Conservation (phyloP, 2,797 vertebrate species). For the Periparus ater region DNA sequence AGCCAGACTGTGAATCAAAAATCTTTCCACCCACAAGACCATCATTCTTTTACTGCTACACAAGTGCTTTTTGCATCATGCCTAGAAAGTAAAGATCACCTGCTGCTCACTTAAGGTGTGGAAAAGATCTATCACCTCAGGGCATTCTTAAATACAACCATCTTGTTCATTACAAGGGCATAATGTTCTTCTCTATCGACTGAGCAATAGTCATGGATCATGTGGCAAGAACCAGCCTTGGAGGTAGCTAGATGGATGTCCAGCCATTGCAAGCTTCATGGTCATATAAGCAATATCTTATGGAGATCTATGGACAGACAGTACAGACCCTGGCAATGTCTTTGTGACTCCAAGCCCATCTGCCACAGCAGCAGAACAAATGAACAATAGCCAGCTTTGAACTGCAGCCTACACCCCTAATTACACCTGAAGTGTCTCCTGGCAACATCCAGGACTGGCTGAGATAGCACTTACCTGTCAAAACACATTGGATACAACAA, state of each 20-base stretch:
- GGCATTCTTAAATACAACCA: neutral
- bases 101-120: neutral
- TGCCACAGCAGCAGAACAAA: neutral
- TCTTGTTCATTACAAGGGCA: neutral
- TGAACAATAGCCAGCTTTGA: neutral
- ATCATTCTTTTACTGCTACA: neutral
- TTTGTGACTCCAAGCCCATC: neutral
- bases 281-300: neutral
- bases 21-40: neutral
- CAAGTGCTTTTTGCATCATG: neutral
- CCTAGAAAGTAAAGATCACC: neutral
- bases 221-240: neutral
- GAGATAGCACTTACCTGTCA: neutral
- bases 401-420: neutral
- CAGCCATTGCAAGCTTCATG: neutral
- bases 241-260: neutral
- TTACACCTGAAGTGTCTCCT: neutral
- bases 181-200: neutral
- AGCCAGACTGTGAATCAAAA: neutral
- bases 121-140: neutral
- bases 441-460: neutral
- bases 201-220: neutral
- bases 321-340: neutral
- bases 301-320: neutral
- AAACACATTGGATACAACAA: neutral